These are phyloP conservation scores for Carassius carassius DNA, from an alignment of 2,113 vertebrate species.

Conservation along the genomic window DNA sequence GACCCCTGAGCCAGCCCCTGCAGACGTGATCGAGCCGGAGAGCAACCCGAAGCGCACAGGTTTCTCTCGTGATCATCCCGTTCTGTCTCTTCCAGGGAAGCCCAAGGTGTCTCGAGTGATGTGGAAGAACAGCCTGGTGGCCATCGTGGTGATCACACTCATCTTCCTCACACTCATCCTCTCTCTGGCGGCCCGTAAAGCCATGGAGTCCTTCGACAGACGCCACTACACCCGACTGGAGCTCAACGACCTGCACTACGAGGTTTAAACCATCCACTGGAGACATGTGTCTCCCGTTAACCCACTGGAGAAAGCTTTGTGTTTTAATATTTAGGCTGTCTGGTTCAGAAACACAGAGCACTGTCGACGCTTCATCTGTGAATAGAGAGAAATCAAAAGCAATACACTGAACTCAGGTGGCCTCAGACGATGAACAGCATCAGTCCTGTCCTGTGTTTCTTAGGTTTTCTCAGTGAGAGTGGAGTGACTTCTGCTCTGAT, in stretches of 20 bases:
- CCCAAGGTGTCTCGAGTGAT: slow-evolving; percentile 33
- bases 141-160: slow-evolving; percentile 70
- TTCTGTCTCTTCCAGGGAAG: slow-evolving; percentile 36
- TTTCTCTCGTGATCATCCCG: slow-evolving; percentile 25
- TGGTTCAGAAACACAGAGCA: too few relatives aligned
- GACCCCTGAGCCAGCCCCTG: too few relatives aligned
- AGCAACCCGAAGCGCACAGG: slow-evolving; percentile 56
- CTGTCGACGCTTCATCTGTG: neutral
- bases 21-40: slow-evolving; percentile 15
- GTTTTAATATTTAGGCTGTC: neutral
- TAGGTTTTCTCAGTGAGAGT: too few relatives aligned
- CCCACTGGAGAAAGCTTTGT: neutral
- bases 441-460: neutral
- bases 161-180: slow-evolving; percentile 67
- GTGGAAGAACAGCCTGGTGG: slow-evolving; percentile 70
- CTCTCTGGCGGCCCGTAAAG: slow-evolving; percentile 71
- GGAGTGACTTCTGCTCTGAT: too few relatives aligned
- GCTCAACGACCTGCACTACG: slow-evolving; percentile 79
- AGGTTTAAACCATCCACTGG: slow-evolving; percentile 52
- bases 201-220: slow-evolving; percentile 78
- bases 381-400: slow-evolving; percentile 61
- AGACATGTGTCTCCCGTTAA: too few relatives aligned
- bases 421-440: neutral
- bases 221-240: slow-evolving; percentile 80
- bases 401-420: slow-evolving; percentile 76